Evolutionary conservation across 1,140 invertebrate genomes (phyloP).

Genomic region (Listronotus bonariensis): DNA sequence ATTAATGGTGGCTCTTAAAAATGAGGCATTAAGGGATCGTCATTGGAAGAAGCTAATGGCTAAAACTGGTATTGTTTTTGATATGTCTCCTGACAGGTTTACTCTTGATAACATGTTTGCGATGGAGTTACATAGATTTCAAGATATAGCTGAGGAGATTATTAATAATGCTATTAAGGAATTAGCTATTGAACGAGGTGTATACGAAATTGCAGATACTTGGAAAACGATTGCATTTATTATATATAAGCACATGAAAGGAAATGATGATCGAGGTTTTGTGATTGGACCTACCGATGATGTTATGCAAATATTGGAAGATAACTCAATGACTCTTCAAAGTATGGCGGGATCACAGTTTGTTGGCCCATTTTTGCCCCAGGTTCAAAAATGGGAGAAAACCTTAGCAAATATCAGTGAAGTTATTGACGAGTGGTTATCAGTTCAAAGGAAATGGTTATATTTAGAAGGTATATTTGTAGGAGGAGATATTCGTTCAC

Average conservation of each 20-base stretch:
- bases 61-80: conserved; percentile 82
- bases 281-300: conserved; percentile 83
- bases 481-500: conserved; percentile 80
- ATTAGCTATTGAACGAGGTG: conserved; percentile 81
- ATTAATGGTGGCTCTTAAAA: conserved; percentile 87
- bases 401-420: conserved; percentile 78
- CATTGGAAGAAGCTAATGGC: conserved; percentile 89
- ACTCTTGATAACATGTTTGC: conserved; percentile 89
- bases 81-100: conserved; percentile 84
- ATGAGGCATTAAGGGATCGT: conserved; percentile 84
- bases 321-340: conserved; percentile 87
- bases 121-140: conserved; percentile 85
- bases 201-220: conserved; percentile 75
- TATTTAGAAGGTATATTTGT: conserved; percentile 91
- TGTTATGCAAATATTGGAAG: conserved; percentile 78
- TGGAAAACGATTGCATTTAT: conserved; percentile 78
- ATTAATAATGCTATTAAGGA: conserved; percentile 88
- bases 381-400: conserved; percentile 85
- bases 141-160: conserved; percentile 82
- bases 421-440: conserved; percentile 84
- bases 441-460: conserved; percentile 85
- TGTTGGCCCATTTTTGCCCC: conserved; percentile 80
- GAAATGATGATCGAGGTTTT: conserved; percentile 64
- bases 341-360: conserved; percentile 90
- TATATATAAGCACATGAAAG: conserved; percentile 68